Base-by-base conservation (phyloP, 1,140 invertebrate genomes). In the Mylabris phalerata region DNA sequence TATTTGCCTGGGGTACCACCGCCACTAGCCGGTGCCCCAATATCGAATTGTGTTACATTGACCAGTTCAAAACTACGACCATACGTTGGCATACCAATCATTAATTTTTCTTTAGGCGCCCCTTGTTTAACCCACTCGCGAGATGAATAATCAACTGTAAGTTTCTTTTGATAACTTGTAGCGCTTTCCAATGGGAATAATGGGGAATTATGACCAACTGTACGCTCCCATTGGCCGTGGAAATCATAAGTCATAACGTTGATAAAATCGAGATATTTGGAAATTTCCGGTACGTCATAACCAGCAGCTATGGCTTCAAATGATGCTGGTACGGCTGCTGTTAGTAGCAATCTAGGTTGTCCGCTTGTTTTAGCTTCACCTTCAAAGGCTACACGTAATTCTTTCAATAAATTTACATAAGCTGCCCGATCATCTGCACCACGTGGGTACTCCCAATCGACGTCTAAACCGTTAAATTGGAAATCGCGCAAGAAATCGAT, bases 201-300 rank as follows among this genome's bases (percentile, higher is more conserved):
- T 0, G 93, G 93, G 61, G 90, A 90, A 75, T 95, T 95, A 74
- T 95, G 93, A 2, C 93, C 92, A 9, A 95, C 91, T 68, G 90
- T 88, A 63, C 90, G 79, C 71, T 95, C 92, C 92, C 92, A 95
- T 69, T 92, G 89, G 0, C 92, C 92, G 69, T 95, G 92, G 79
- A 95, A 95, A 71, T 95, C 93, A 66, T 95, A 96, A 1, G 92
- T 93, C 92, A 95, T 95, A 3, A 95, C 86, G 70, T 95, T 95
- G 67, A 96, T 92, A 68, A 91, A 93, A 75, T 96, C 93, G 63
- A 95, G 75, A 67, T 93, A 95, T 78, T 95, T 95, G 32, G 92
- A 90, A 55, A 96, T 92, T 78, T 95, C 93, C 1, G 90, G 88
- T 4, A 95, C 92, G 67, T 95, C 92, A 67, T 94, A 94, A n/a